These are phyloP conservation scores for Glomeris maerens DNA, from an alignment of 1,140 invertebrate genomes.

Conservation along the genomic window DNA sequence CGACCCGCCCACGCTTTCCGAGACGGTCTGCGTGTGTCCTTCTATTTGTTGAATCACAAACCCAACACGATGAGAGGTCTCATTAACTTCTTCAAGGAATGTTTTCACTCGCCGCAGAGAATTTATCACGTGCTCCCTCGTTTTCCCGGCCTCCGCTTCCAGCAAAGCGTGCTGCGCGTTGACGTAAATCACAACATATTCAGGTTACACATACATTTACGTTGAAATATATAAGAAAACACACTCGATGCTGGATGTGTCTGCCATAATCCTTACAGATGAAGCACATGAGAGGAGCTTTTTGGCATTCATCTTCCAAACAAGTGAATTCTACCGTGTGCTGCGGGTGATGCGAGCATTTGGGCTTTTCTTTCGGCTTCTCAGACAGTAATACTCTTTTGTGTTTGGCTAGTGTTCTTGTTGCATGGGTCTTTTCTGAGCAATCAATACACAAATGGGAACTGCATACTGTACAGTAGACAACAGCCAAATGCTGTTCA, in stretches of 20 bases:
- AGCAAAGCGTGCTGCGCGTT: slow-evolving; percentile 39
- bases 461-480: slow-evolving; percentile 44
- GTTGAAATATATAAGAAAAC: background rate
- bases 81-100: slow-evolving; percentile 43
- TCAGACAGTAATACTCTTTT: slow-evolving; percentile 43
- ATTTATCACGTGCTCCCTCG: slow-evolving; percentile 35
- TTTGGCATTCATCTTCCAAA: slow-evolving; percentile 41
- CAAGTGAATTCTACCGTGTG: slow-evolving; percentile 46
- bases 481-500: slow-evolving; percentile 40
- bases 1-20: slow-evolving; percentile 12
- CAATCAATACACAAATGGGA: slow-evolving; percentile 44
- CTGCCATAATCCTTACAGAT: slow-evolving; percentile 45
- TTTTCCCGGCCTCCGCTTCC: slow-evolving; percentile 43
- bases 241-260: slow-evolving; percentile 42
- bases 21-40: slow-evolving; percentile 24
- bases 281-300: slow-evolving; percentile 40
- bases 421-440: slow-evolving; percentile 40
- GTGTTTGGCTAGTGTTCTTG: slow-evolving; percentile 39
- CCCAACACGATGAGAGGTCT: slow-evolving; percentile 37
- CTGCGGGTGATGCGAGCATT: slow-evolving; percentile 41
- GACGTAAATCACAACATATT: no score
- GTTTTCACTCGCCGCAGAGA: slow-evolving; percentile 40
- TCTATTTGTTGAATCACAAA: slow-evolving; percentile 28
- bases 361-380: slow-evolving; percentile 43
- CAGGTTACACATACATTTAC: no score